phyloP scores from a whole-genome alignment of 1,140 invertebrate genomes.

The Philopotamus ludificatus region DNA sequence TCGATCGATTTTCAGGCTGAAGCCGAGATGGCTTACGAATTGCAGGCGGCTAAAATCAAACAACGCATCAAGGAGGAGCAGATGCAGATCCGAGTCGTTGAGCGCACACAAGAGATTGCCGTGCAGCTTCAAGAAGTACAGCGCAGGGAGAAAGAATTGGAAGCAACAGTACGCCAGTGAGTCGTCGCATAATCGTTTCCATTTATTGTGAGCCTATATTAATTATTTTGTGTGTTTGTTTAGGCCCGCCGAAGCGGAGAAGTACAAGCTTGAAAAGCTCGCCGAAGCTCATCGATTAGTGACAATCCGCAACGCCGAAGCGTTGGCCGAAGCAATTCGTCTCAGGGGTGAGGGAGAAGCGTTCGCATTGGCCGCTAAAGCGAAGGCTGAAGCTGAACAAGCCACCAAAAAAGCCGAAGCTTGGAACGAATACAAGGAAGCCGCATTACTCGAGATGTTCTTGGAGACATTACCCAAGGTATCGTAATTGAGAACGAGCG shows the following conservation, averaged over 20 bases:
- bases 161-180: slow-evolving; percentile 77
- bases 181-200: slow-evolving; percentile 5
- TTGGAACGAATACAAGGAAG: slow-evolving; percentile 93
- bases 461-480: slow-evolving; percentile 95
- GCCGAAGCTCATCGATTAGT: slow-evolving; percentile 88
- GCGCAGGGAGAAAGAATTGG: slow-evolving; percentile 82
- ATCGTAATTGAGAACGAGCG: no score
- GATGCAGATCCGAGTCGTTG: slow-evolving; percentile 94
- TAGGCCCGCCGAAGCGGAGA: slow-evolving; percentile 91
- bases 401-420: slow-evolving; percentile 96
- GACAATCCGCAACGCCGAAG: slow-evolving; percentile 88
- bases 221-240: slow-evolving; percentile 6
- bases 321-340: slow-evolving; percentile 86
- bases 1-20: slow-evolving; percentile 81
- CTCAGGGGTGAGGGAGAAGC: slow-evolving; percentile 80
- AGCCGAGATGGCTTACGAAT: slow-evolving; percentile 91
- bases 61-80: slow-evolving; percentile 95
- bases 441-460: slow-evolving; percentile 97
- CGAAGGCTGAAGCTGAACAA: slow-evolving; percentile 93
- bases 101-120: slow-evolving; percentile 87
- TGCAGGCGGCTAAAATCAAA: slow-evolving; percentile 94
- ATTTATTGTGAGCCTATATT: neutral
- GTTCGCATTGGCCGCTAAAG: slow-evolving; percentile 89
- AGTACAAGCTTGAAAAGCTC: slow-evolving; percentile 87
- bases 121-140: slow-evolving; percentile 89